Conservation (phyloP, 2,797 vertebrate species). For the Thunnus albacares region DNA sequence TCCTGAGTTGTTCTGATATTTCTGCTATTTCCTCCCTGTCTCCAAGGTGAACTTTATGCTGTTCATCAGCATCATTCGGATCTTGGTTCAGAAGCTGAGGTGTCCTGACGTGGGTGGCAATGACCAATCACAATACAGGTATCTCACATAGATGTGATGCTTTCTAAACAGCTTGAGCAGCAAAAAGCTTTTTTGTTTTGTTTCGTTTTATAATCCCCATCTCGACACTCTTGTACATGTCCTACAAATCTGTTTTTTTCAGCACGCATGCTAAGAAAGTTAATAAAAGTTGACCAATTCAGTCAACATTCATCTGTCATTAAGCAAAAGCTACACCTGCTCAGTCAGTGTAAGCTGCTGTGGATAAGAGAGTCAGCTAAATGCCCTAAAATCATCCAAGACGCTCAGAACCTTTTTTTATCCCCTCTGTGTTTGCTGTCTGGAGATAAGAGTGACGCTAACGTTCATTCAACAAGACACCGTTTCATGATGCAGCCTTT, state of each 20-base stretch:
- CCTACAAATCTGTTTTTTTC: background rate
- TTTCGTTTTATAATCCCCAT: background rate
- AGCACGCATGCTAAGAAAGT: background rate
- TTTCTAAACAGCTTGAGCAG: background rate
- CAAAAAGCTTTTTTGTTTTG: too few species aligned
- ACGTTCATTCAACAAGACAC: slow-evolving; percentile 27
- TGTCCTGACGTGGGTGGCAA: slow-evolving; percentile 92
- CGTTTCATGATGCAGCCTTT: slow-evolving; percentile 34
- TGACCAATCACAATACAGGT: slow-evolving; percentile 95
- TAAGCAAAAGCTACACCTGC: slow-evolving; percentile 5
- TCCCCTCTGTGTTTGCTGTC: slow-evolving; percentile 34
- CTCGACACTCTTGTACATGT: background rate
- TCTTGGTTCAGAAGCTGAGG: slow-evolving; percentile 92
- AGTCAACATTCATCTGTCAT: slow-evolving; percentile 5
- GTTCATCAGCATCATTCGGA: slow-evolving; percentile 93
- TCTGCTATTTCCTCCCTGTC: background rate
- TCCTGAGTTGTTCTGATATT: background rate
- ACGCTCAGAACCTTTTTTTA: background rate
- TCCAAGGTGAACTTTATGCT: slow-evolving; percentile 93
- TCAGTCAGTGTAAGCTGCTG: slow-evolving; percentile 3
- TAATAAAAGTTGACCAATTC: slow-evolving; percentile 1
- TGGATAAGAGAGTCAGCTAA: slow-evolving; percentile 22
- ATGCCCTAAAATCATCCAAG: background rate
- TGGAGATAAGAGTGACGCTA: slow-evolving; percentile 25
- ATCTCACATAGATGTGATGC: background rate